Evolutionary conservation across 53 echinoderm and acorn worm species (phyloP), one percentile per base, ranked within the genome.

Genomic region (Patiria pectinifera): DNA sequence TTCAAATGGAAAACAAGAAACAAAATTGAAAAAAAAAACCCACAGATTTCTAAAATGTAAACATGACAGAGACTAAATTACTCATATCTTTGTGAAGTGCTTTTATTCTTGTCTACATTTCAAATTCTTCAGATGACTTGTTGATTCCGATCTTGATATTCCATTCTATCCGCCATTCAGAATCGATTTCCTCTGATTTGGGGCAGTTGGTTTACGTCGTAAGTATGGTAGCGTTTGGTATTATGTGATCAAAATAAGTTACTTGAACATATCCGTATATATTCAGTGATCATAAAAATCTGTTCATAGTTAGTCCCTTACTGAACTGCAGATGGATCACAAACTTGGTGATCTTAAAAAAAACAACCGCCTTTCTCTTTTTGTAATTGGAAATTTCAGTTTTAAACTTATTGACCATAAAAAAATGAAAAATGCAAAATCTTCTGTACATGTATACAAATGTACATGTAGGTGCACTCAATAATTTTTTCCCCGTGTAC

Each of bases 171-270:
- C 87, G 14, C 43, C 87, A 87, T 53, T 87, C 87, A 76, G 87
- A 87, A 87, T 76, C 76, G 76, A 75, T 87, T 76, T 24, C 87
- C 87, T 87, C 87, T 87, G 87, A 87, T 87, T 87, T 87, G 43
- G 76, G 87, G 87, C 87, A 76, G 87, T 87, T 76, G 87, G 48
- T 76, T 45, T 48, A 76, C 75, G 87, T 87, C 87, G 87, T 87
- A 87, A 87, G 87, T 87, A 87, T 76, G 87, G 75, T 70, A 76
- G 87, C 58, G 76, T 87, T 76, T 35, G 75, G 76, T 87, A 87
- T 75, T 87, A 70, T 87, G 23, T 76, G 11, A 76, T 23, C 35
- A 35, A 35, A 49, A 59, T 47, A 13, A 15, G 22, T 71, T 49
- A 21, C 9, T 35, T 35, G 35, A 35, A 35, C 35, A 35, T 35